Percentiles rank a stretch among this genome's conserved stretches.
phyloP scores from a whole-genome alignment of 1,140 invertebrate genomes.

The Drosophila pandora region DNA sequence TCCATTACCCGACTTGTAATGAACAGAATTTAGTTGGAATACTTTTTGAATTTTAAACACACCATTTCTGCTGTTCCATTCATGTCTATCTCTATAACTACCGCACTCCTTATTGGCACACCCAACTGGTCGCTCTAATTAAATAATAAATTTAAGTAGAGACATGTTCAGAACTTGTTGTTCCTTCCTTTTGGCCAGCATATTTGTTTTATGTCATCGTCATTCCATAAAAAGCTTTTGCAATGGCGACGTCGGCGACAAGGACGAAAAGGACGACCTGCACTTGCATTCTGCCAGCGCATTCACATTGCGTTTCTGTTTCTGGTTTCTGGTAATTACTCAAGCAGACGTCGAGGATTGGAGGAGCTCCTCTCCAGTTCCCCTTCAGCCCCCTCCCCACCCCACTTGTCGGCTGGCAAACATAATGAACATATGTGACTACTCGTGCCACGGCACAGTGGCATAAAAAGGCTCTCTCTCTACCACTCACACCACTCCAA shows the following conservation, averaged over 20 bases:
- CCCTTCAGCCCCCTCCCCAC: conserved; percentile 11
- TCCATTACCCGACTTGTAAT: not conserved
- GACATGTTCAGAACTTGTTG: conserved; percentile 18
- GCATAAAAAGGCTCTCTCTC: conserved; percentile 67
- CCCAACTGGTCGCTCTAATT: conserved; percentile 55
- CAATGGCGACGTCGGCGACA: conserved; percentile 32
- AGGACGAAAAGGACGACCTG: conserved; percentile 41
- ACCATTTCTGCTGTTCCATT: conserved; percentile 4
- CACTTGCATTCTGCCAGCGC: conserved; percentile 53
- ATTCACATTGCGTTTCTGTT: conserved; percentile 55
- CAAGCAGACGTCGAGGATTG: conserved; percentile 69
- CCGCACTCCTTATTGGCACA: conserved; percentile 2
- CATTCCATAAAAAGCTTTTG: conserved; percentile 69
- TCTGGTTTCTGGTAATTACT: conserved; percentile 74
- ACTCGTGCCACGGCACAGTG: conserved; percentile 61
- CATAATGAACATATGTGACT: conserved; percentile 72
- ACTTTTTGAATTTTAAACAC: not conserved
- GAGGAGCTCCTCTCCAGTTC: conserved; percentile 45
- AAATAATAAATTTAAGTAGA: conserved; percentile 70
- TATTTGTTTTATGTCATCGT: conserved; percentile 66
- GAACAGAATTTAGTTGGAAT: not conserved
- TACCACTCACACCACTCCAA: conserved; percentile 46
- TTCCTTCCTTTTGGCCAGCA: conserved; percentile 36
- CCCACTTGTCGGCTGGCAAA: conserved; percentile 69
- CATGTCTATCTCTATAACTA: not conserved